Percentiles rank a stretch among this genome's conserved stretches.
phyloP scores from a whole-genome alignment of 1,140 invertebrate species.

The Cheumatopsyche charites region DNA sequence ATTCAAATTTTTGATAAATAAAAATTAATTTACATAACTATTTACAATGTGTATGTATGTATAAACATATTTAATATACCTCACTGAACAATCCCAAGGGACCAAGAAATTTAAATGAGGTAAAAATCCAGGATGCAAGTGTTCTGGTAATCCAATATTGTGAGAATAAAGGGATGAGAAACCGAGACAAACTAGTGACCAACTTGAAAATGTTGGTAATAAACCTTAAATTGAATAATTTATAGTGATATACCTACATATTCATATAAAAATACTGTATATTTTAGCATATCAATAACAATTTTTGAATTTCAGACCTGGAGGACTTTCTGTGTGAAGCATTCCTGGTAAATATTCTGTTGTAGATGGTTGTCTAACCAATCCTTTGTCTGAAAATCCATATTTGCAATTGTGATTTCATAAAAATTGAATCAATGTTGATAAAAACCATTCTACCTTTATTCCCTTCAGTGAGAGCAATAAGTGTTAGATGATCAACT shows the following conservation, averaged over 20 bases:
- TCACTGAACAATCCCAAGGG: constrained; percentile 93
- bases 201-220: constrained; percentile 90
- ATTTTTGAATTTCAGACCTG: constrained; percentile 52
- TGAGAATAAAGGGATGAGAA: constrained; percentile 91
- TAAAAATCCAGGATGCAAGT: constrained; percentile 86
- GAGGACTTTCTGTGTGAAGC: constrained; percentile 81
- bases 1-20: neutral
- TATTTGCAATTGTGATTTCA: neutral
- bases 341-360: constrained; percentile 91
- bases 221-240: constrained; percentile 59
- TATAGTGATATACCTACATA: too few relatives aligned
- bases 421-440: constrained; percentile 21
- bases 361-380: constrained; percentile 78
- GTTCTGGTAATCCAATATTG: constrained; percentile 77
- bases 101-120: constrained; percentile 88
- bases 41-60: neutral
- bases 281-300: constrained; percentile 2
- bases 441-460: constrained; percentile 38
- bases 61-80: constrained; percentile 51
- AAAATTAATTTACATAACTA: neutral
- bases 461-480: constrained; percentile 40
- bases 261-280: neutral
- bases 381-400: constrained; percentile 62
- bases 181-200: constrained; percentile 90
- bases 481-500: constrained; percentile 41